A percentile compares a stretch with the other conserved stretches of the same genome.
Evolutionary conservation across 1,140 invertebrate genomes (phyloP).

Genomic region (Sitodiplosis mosellana): DNA sequence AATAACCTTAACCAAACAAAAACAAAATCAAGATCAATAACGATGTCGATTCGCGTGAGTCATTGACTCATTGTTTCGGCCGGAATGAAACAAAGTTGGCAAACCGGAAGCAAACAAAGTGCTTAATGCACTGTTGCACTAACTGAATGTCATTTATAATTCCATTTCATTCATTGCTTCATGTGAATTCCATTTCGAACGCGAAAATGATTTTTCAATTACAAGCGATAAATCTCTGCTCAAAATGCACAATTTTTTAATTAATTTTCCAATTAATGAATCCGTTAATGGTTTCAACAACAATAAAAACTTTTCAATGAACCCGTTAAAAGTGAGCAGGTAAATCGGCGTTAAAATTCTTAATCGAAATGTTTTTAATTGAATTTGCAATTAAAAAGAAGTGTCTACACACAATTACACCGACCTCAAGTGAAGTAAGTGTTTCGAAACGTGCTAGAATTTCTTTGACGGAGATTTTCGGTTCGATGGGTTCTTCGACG

Average conservation of each 20-base stretch:
- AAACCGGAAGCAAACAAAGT: background rate
- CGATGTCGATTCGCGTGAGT: background rate
- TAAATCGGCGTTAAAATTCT: too few relatives aligned
- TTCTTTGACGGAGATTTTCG: slow-evolving; percentile 59
- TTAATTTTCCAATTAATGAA: too few relatives aligned
- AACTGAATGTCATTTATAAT: background rate
- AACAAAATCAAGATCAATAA: background rate
- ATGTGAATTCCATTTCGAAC: too few relatives aligned
- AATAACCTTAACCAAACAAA: background rate
- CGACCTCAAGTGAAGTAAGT: slow-evolving; percentile 23
- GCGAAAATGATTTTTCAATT: too few relatives aligned
- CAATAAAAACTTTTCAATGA: too few relatives aligned
- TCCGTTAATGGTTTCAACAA: too few relatives aligned
- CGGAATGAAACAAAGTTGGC: too few relatives aligned
- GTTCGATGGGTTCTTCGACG: slow-evolving; percentile 52
- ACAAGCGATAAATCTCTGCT: too few relatives aligned
- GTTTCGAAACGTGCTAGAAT: slow-evolving; percentile 63
- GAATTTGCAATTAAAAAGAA: background rate
- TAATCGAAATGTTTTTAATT: too few relatives aligned
- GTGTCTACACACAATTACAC: background rate
- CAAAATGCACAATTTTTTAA: too few relatives aligned
- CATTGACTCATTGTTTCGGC: background rate
- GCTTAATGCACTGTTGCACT: background rate
- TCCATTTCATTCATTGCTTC: too few relatives aligned
- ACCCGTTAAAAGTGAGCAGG: too few relatives aligned